These are phyloP conservation scores for Bemisia tabaci DNA, from an alignment of 1,140 invertebrate species.

Conservation along the genomic window DNA sequence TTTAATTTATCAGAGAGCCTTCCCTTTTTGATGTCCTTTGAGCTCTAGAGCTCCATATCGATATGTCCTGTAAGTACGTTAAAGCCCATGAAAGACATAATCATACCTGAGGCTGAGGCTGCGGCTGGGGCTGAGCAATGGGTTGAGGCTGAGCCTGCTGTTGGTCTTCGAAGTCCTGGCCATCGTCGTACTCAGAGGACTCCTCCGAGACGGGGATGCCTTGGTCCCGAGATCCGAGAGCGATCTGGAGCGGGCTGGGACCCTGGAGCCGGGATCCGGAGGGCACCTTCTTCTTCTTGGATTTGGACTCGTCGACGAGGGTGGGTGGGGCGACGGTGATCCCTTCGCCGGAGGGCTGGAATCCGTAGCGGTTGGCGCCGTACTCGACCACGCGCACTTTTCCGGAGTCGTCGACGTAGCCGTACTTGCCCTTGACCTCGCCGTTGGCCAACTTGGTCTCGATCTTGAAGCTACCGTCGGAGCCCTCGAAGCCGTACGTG, in stretches of 20 bases:
- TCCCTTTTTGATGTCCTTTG: conserved; percentile 3
- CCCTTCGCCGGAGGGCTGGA: conserved; percentile 71
- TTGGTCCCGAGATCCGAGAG: neutral
- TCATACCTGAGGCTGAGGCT: conserved; percentile 23
- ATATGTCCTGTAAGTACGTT: too few species aligned
- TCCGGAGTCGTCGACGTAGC: conserved; percentile 69
- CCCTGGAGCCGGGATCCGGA: neutral
- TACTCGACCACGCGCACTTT: conserved; percentile 73
- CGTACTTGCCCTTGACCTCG: conserved; percentile 71
- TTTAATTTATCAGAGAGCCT: too few species aligned
- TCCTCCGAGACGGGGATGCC: neutral
- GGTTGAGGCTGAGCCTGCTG: conserved; percentile 24
- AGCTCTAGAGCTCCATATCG: neutral
- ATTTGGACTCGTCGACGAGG: conserved; percentile 46
- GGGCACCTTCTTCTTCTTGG: conserved; percentile 14
- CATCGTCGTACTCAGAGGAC: conserved; percentile 15
- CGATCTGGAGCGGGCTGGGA: neutral
- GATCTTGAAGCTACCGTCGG: conserved; percentile 72
- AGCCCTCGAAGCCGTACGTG: conserved; percentile 73
- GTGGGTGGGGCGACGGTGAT: conserved; percentile 70
- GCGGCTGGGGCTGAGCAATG: conserved; percentile 23
- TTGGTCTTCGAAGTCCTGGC: conserved; percentile 31
- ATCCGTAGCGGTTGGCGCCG: conserved; percentile 72
- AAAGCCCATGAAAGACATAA: too few species aligned
- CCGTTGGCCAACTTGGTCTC: conserved; percentile 64